Conservation (phyloP, 2,888 invertebrate species). For the Cantharis flavilabris region DNA sequence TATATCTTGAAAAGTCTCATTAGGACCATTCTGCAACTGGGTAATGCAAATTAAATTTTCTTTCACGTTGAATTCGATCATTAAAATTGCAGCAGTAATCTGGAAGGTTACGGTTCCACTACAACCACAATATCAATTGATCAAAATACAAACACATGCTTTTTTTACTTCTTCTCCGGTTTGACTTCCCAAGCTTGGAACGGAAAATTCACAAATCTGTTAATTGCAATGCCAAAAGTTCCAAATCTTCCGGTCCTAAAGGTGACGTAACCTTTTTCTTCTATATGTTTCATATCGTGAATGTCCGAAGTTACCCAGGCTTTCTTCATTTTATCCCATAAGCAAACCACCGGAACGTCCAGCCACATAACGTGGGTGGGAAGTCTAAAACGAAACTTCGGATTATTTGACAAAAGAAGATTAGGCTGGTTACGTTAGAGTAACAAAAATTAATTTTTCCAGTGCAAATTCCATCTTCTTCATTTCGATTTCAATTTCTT, state of each 20-base stretch:
- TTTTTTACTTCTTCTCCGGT: slow-evolving; percentile 23
- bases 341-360: slow-evolving; percentile 50
- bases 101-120: slow-evolving; percentile 61
- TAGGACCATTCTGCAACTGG: slow-evolving; percentile 66
- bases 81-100: slow-evolving; percentile 62
- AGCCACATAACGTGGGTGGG: slow-evolving; percentile 52
- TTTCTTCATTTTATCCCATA: slow-evolving; percentile 46
- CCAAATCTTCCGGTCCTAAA: slow-evolving; percentile 73
- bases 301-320: slow-evolving; percentile 48
- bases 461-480: slow-evolving; percentile 73
- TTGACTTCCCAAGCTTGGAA: slow-evolving; percentile 73
- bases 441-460: slow-evolving; percentile 72
- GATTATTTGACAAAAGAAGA: slow-evolving; percentile 48
- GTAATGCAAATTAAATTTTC: slow-evolving; percentile 54
- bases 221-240: slow-evolving; percentile 57
- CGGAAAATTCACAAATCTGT: slow-evolving; percentile 78
- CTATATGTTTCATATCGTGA: slow-evolving; percentile 68
- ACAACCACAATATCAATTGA: slow-evolving; percentile 24
- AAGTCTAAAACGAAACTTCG: slow-evolving; percentile 48
- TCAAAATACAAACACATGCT: not conserved
- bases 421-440: slow-evolving; percentile 64
- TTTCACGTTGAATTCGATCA: slow-evolving; percentile 60
- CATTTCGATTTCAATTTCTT: slow-evolving; percentile 80
- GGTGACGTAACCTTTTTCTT: slow-evolving; percentile 78
- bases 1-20: slow-evolving; percentile 63